Evolutionary conservation across 2,113 vertebrate species (phyloP).

Genomic region (Daphoenositta chrysoptera): DNA sequence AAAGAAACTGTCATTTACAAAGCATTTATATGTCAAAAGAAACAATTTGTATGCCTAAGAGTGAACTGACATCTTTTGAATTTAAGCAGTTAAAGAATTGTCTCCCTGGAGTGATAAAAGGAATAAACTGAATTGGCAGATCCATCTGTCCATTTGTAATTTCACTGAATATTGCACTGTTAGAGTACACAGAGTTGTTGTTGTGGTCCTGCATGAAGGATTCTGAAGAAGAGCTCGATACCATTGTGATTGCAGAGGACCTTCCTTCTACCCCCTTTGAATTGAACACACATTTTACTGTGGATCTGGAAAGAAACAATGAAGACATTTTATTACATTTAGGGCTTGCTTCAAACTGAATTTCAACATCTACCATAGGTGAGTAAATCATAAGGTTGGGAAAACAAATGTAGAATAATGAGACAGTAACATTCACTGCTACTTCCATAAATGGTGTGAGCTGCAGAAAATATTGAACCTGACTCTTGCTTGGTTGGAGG

Average conservation of each 20-base stretch:
- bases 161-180: neutral
- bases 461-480: neutral
- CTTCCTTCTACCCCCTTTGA: neutral
- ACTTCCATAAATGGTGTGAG: neutral
- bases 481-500: neutral
- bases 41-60: neutral
- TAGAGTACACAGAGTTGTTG: neutral
- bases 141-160: neutral
- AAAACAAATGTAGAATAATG: neutral
- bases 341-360: neutral
- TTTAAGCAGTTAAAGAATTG: neutral
- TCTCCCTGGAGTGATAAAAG: neutral
- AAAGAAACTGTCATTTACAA: neutral
- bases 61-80: neutral
- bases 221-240: fast-evolving
- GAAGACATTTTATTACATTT: neutral
- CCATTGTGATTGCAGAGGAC: neutral
- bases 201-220: neutral
- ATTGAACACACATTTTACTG: neutral
- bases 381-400: neutral
- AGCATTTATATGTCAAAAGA: neutral
- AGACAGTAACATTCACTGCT: neutral
- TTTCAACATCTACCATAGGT: neutral
- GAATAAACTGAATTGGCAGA: neutral
- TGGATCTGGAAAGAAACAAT: neutral